Base-by-base conservation (phyloP, 2,113 vertebrate genomes). In the Upupa epops region DNA sequence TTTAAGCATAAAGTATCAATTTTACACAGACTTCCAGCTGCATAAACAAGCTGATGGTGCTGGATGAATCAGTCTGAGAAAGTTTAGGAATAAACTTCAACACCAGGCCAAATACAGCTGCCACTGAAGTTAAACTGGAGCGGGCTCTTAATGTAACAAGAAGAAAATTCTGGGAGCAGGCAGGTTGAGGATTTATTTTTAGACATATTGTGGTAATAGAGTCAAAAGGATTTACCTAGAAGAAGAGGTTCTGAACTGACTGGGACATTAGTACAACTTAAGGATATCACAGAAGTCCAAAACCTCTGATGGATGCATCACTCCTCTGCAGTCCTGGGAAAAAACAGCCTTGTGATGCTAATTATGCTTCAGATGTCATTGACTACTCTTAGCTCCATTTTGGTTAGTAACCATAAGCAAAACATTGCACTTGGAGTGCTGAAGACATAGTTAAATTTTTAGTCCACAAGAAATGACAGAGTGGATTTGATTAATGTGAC, bases 21-120 rank as follows among this genome's bases (percentile, higher is more conserved):
- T 92, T 93, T 82, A 73, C 31, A 45, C 81, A 84, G 89, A 80
- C 37, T 71, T 95, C 63, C 92, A 94, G 96, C 92, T 96, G 91
- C 84, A 92, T 68, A 95, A 93, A 93, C 88, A 95, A 94, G 71
- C 87, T 89, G 81, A 90, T 81, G 79, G 63, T 22, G n/a, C 86
- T 86, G 46, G 48, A 84, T 65, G 17, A 34, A 55, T 20, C 4
- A 80, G 70, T 21, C 64, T 92, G 92, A 94, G 91, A 90, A 94
- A 83, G 88, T 88, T 91, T 88, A 69, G 63, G 69, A 88, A 70
- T 16, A 55, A 80, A 63, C 71, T 87, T 70, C 78, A 66, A 59
- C 7, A 5, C 64, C 83, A 86, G 83, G 86, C 74, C 36, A 11
- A 83, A 29, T 76, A 63, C 81, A 90, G 90, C 88, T 95, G 90